A percentile compares a stretch with the other conserved stretches of the same genome.
These are phyloP conservation scores for Cydia strobilella DNA, from an alignment of 1,140 invertebrate genomes.

Conservation along the genomic window DNA sequence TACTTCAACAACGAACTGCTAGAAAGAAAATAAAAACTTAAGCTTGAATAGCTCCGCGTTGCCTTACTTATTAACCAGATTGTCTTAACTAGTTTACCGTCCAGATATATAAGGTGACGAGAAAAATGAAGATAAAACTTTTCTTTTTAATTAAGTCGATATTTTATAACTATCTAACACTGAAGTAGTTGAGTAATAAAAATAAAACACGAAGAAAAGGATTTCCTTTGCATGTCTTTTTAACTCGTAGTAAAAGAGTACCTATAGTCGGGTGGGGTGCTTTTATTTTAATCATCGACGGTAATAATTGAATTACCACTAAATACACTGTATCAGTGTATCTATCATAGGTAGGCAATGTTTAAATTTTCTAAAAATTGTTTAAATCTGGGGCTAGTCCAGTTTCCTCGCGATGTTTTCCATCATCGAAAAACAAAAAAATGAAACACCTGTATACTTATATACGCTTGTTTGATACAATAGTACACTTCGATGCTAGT, in stretches of 20 bases:
- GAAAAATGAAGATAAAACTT: conserved; percentile 10
- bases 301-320: no score
- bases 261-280: no score
- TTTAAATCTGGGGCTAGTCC: no score
- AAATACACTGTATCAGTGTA: no score
- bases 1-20: neutral
- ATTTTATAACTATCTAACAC: conserved; percentile 7
- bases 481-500: no score
- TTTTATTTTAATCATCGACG: neutral
- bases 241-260: neutral
- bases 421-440: no score
- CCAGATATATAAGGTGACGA: neutral
- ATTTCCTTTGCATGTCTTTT: neutral
- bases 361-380: no score
- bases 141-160: conserved; percentile 8
- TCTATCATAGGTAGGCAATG: no score
- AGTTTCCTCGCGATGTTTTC: no score
- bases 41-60: neutral
- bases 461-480: no score
- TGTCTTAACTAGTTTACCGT: neutral
- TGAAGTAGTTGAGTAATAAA: conserved; percentile 3
- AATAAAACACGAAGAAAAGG: neutral
- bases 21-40: conserved; percentile 13
- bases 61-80: conserved; percentile 4
- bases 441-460: no score